A percentile compares a stretch with the other conserved stretches of the same genome.
Conservation (phyloP, 2,797 vertebrate species). For the Danio tinwini region DNA sequence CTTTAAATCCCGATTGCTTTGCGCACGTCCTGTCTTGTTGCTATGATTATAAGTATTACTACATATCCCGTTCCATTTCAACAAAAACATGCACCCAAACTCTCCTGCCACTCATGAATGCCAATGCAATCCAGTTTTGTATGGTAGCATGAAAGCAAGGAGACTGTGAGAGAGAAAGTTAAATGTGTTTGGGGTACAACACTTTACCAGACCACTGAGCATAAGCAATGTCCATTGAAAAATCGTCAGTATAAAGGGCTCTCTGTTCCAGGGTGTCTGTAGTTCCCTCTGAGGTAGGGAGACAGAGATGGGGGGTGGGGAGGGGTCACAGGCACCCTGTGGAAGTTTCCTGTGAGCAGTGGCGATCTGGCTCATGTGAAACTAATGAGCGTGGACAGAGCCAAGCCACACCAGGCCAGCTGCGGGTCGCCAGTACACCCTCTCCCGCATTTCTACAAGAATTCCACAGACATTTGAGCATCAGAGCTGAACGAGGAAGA, state of each 20-base stretch:
- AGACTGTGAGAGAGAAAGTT: constrained; percentile 52
- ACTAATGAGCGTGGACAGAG: constrained; percentile 62
- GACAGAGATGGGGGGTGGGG: constrained; percentile 17
- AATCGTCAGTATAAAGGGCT: constrained; percentile 52
- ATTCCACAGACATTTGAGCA: constrained; percentile 20
- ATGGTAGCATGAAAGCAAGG: constrained; percentile 20
- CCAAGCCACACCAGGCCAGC: constrained; percentile 58
- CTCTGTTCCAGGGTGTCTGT: constrained; percentile 49
- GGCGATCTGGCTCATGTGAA: constrained; percentile 60
- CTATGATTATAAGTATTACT: too few species aligned
- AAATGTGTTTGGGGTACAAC: constrained; percentile 64
- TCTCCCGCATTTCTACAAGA: constrained; percentile 23
- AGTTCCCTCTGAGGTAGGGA: constrained; percentile 39
- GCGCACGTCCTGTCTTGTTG: too few species aligned
- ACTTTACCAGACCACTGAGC: constrained; percentile 62
- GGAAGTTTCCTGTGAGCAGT: constrained; percentile 56
- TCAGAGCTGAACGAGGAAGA: constrained; percentile 7
- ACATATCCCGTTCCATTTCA: background rate
- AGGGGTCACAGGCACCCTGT: constrained; percentile 34
- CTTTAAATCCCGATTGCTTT: too few species aligned
- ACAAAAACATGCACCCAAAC: constrained; percentile 20
- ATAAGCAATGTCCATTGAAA: constrained; percentile 57
- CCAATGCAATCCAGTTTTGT: constrained; percentile 31
- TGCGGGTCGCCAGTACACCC: constrained; percentile 53
- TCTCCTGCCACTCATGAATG: background rate